Evolutionary conservation across 2,888 invertebrate species (phyloP), one percentile per base, ranked within the genome.

Genomic region (Clivina fossor): DNA sequence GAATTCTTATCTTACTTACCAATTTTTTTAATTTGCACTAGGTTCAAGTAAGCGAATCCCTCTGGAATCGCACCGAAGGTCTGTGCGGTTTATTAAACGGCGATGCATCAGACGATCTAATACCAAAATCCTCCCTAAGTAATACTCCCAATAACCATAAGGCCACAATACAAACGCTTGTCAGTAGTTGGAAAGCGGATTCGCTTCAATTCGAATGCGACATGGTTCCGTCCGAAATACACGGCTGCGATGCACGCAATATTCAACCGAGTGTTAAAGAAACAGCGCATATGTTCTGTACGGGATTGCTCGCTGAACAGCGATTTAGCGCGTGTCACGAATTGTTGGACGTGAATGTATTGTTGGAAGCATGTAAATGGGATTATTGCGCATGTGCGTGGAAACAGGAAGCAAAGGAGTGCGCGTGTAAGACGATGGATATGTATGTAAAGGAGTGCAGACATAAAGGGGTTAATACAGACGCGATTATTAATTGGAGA

Each of bases 41-140:
- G 58, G 74, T 90, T 0, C 84, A 85, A 67, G 85, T 84, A 0
- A 77, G 81, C 1, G 81, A 85, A 18, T 77, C 78, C 2, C 71
- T 89, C 26, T 91, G 90, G 87, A 88, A 88, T 65, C 82, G 84
- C 64, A 88, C 90, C 0, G 83, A 83, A 58, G 94, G 93, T 50
- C 75, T 94, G 0, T 94, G 94, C 68, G 93, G 94, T 0, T 78
- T 77, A 0, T 73, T 90, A 62, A 88, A 93, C 69, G 87, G 88
- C 0, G 78, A 83, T 64, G 72, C 76, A 3, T 73, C 73, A 4
- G 87, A 90, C 66, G 93, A 93, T 69, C 76, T 89, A 60, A 69
- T 74, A 24, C 82, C 80, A 0, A 80, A 79, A 63, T n/a, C n/a
- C n/a, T n/a, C n/a, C n/a, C n/a, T n/a, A n/a, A n/a, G n/a, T n/a